Conservation (phyloP, 2,113 vertebrate species). For the Collichthys lucidus region DNA sequence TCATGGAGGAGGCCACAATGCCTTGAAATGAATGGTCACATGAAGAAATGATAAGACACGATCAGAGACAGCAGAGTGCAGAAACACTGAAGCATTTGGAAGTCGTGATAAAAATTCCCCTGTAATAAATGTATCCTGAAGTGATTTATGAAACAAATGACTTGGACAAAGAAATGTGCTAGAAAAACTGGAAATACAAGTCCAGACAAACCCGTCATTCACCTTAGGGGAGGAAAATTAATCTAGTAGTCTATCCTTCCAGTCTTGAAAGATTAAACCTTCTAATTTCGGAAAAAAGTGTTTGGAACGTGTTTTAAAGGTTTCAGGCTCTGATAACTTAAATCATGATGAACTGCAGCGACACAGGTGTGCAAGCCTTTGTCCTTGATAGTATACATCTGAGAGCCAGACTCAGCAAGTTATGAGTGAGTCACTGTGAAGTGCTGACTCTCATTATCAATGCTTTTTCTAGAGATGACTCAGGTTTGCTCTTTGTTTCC, state of each 20-base stretch:
- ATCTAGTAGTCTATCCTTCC: conserved; percentile 3
- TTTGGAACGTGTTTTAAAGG: conserved; percentile 18
- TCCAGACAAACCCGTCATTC: conserved; percentile 3
- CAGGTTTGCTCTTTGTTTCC: conserved; percentile 10
- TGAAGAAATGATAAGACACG: neutral
- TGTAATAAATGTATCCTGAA: neutral
- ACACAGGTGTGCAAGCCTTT: conserved; percentile 37
- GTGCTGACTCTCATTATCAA: conserved; percentile 1
- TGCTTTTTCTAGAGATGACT: neutral
- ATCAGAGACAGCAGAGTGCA: neutral
- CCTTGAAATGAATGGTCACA: neutral
- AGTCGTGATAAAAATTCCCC: neutral
- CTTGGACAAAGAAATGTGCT: neutral
- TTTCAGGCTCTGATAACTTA: conserved; percentile 13
- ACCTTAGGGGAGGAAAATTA: conserved; percentile 21
- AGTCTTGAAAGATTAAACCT: neutral
- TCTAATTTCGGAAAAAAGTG: conserved; percentile 2
- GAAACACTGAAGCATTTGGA: conserved; percentile 5
- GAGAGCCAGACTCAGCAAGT: conserved; percentile 24
- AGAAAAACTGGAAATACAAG: conserved; percentile 22
- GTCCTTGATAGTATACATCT: neutral
- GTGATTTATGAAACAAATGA: conserved; percentile 34
- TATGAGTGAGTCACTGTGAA: conserved; percentile 17
- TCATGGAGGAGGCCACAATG: neutral
- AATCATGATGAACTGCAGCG: conserved; percentile 20